phyloP scores from a whole-genome alignment of 1,140 invertebrate genomes.

The Lepidurus couesii region DNA sequence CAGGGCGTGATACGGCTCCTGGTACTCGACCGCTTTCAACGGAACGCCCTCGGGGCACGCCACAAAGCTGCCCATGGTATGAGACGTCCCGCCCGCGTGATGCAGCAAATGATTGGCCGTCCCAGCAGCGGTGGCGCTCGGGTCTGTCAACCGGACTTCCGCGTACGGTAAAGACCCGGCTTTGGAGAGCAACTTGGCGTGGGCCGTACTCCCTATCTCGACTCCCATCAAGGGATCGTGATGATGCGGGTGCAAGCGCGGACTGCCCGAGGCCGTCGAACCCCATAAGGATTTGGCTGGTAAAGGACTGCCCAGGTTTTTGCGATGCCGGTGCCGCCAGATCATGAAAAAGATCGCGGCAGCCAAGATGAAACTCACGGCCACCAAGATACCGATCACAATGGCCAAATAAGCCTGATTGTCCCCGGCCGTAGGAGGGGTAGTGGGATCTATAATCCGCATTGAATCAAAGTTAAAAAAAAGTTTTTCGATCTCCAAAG shows the following conservation, averaged over 20 bases:
- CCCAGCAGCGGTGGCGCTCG: conserved; percentile 29
- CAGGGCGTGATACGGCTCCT: conserved; percentile 69
- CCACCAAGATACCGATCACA: conserved; percentile 70
- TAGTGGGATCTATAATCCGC: background rate
- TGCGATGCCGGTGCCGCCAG: conserved; percentile 66
- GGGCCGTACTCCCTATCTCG: conserved; percentile 17
- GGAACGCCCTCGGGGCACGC: conserved; percentile 22
- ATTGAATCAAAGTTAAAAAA: conserved; percentile 6
- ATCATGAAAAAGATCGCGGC: conserved; percentile 71
- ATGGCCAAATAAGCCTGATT: conserved; percentile 72
- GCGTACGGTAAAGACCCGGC: conserved; percentile 30
- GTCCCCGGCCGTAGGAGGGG: conserved; percentile 43
- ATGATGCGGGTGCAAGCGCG: conserved; percentile 12
- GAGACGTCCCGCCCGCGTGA: background rate
- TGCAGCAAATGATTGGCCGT: conserved; percentile 29
- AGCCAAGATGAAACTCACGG: conserved; percentile 65
- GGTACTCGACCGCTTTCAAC: conserved; percentile 59
- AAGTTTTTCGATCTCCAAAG: background rate
- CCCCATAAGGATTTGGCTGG: conserved; percentile 53
- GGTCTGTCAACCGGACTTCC: background rate
- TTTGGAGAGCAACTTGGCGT: background rate
- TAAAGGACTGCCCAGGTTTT: conserved; percentile 66
- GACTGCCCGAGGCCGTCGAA: conserved; percentile 38
- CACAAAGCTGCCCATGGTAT: background rate
- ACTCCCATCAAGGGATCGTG: conserved; percentile 20